Conservation (phyloP, 2,888 invertebrate genomes). For the Teinopalpus imperialis region DNA sequence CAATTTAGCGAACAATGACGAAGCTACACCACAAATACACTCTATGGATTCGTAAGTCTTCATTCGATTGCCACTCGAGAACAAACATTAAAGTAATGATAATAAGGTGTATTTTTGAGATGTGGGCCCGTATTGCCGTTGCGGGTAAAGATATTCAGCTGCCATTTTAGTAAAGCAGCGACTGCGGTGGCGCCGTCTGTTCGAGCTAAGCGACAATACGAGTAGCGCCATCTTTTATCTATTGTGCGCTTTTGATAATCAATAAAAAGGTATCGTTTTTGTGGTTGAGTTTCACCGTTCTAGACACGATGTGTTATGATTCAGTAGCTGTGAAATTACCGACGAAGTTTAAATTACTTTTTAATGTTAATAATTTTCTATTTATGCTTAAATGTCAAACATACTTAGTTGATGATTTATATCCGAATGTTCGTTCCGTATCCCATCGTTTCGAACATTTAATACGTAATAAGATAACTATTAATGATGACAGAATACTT, state of each 20-base stretch:
- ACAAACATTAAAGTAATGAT: conserved; percentile 36
- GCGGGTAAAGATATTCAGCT: conserved; percentile 77
- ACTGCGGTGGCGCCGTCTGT: conserved; percentile 80
- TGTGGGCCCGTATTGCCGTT: conserved; percentile 38
- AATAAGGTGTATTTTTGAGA: conserved; percentile 43
- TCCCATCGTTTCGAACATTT: conserved; percentile 8
- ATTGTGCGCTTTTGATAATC: conserved; percentile 74
- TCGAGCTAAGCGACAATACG: conserved; percentile 69
- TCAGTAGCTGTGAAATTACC: conserved; percentile 32
- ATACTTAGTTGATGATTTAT: conserved; percentile 19
- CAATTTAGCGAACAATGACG: conserved; percentile 82
- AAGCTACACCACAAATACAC: conserved; percentile 76
- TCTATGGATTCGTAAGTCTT: conserved; percentile 68
- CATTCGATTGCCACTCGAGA: conserved; percentile 37
- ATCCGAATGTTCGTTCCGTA: conserved; percentile 6
- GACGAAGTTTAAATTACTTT: conserved; percentile 29
- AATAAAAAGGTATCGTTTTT: conserved; percentile 55
- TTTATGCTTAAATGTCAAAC: conserved; percentile 18
- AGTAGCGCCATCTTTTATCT: conserved; percentile 77
- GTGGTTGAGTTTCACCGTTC: conserved; percentile 27
- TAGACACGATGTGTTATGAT: conserved; percentile 30
- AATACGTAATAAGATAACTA: conserved; percentile 4
- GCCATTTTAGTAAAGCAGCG: conserved; percentile 78
- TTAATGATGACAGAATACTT: conserved; percentile 7
- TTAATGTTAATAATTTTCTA: conserved; percentile 26